These are phyloP conservation scores for Timema cristinae DNA, from an alignment of 2,888 invertebrate species.

Conservation along the genomic window DNA sequence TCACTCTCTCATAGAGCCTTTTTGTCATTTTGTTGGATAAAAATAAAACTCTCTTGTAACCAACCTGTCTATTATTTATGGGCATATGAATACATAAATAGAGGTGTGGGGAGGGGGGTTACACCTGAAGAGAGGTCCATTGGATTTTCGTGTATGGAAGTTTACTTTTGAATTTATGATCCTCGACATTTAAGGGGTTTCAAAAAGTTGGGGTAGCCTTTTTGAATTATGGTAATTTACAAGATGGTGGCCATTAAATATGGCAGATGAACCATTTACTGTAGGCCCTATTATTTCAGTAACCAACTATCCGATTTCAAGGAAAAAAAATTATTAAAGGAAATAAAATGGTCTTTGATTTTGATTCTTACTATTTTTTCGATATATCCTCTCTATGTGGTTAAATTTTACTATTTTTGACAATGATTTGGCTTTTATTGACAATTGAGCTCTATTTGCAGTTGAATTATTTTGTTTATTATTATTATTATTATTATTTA, in stretches of 20 bases:
- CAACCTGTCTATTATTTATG: too few relatives aligned
- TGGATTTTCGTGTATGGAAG: constrained; percentile 1
- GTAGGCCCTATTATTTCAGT: background rate
- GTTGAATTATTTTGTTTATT: too few relatives aligned
- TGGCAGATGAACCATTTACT: background rate
- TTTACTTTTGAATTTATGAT: background rate
- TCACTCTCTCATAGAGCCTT: too few relatives aligned
- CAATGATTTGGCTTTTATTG: too few relatives aligned
- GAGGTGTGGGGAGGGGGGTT: too few relatives aligned
- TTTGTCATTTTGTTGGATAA: too few relatives aligned
- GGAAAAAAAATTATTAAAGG: background rate
- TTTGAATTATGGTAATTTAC: constrained; percentile 6
- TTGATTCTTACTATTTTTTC: background rate
- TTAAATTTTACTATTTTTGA: too few relatives aligned
- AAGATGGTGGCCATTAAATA: constrained; percentile 3
- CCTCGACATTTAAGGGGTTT: background rate
- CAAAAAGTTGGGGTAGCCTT: constrained; percentile 8
- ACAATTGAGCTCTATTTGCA: too few relatives aligned
- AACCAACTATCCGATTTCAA: background rate
- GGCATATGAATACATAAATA: too few relatives aligned
- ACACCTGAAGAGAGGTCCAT: background rate
- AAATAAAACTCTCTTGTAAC: too few relatives aligned
- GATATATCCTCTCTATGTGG: background rate
- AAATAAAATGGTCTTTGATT: background rate
- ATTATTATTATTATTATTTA: too few relatives aligned